A percentile compares a stretch with the other conserved stretches of the same genome.
phyloP scores from a whole-genome alignment of 2,888 invertebrate species.

The Drosophila algonquin region DNA sequence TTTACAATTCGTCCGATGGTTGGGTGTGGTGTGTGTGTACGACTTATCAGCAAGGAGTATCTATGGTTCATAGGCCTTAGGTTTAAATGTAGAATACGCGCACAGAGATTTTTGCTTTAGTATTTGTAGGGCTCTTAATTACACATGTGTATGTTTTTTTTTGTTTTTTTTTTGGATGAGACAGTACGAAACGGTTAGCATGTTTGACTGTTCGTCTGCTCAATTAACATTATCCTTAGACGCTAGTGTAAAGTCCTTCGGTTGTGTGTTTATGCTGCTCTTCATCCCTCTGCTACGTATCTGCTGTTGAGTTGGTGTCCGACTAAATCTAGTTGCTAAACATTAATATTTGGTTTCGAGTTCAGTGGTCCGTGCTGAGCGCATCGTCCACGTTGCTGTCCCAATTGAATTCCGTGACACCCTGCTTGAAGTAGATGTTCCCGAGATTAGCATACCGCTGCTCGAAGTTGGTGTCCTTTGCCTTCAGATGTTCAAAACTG shows the following conservation, averaged over 20 bases:
- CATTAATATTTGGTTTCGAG: conserved; percentile 68
- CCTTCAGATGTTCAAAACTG: conserved; percentile 92
- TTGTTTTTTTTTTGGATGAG: conserved; percentile 30
- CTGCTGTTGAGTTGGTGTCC: conserved; percentile 30
- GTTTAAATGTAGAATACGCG: conserved; percentile 30
- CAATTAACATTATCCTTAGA: conserved; percentile 67
- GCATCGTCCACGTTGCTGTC: conserved; percentile 92
- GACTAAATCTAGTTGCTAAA: conserved; percentile 57
- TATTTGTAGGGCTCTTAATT: conserved; percentile 23
- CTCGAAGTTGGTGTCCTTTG: conserved; percentile 92
- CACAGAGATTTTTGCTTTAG: conserved; percentile 47
- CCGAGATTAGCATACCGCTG: conserved; percentile 93
- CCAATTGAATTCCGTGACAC: conserved; percentile 95
- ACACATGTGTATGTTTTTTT: background rate
- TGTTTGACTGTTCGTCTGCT: conserved; percentile 24
- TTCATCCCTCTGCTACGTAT: no score
- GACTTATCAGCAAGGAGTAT: conserved; percentile 44
- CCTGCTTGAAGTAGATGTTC: conserved; percentile 89
- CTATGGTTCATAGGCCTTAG: conserved; percentile 13
- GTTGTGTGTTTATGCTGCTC: conserved; percentile 51
- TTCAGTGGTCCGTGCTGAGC: conserved; percentile 83
- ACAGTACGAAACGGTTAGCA: conserved; percentile 40
- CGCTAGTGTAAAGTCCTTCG: conserved; percentile 75
- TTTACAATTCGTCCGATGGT: conserved; percentile 54
- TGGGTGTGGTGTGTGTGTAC: conserved; percentile 17